Conservation (phyloP, 1,140 invertebrate species). For the Mycetomoellerius zeteki region DNA sequence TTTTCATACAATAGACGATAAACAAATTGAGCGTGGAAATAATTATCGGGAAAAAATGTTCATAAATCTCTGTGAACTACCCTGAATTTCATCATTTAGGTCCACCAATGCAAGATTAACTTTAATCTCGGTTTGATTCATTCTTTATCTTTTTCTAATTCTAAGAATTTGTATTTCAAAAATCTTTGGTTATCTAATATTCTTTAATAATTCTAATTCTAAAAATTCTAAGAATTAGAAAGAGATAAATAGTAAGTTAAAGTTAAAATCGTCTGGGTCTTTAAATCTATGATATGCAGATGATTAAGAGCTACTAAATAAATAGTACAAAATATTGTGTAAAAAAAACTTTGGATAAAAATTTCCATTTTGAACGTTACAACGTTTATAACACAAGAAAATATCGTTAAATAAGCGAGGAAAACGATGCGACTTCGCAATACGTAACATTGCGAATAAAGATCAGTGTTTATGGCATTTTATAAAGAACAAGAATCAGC, state of each 20-base stretch:
- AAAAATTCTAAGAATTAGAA: too few relatives aligned
- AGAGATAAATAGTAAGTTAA: too few relatives aligned
- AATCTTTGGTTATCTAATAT: too few relatives aligned
- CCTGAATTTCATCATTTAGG: too few relatives aligned
- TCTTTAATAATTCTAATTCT: too few relatives aligned
- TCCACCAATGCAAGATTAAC: too few relatives aligned
- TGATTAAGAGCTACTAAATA: neutral
- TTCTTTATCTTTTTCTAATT: too few relatives aligned
- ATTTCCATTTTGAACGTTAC: neutral
- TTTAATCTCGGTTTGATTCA: too few relatives aligned
- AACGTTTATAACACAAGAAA: neutral
- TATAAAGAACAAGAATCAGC: neutral
- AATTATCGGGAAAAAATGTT: neutral
- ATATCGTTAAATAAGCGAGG: neutral
- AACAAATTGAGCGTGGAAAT: neutral
- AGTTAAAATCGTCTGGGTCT: too few relatives aligned
- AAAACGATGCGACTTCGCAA: neutral
- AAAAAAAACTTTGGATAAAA: neutral
- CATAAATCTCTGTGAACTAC: too few relatives aligned
- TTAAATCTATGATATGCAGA: too few relatives aligned
- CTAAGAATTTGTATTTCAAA: too few relatives aligned
- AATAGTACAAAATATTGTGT: neutral
- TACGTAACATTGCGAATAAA: constrained; percentile 20
- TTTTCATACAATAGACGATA: neutral
- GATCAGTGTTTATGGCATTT: constrained; percentile 24